A percentile compares a stretch with the other conserved stretches of the same genome.
Evolutionary conservation across 2,888 invertebrate species (phyloP).

Genomic region (Tipula vernalis): DNA sequence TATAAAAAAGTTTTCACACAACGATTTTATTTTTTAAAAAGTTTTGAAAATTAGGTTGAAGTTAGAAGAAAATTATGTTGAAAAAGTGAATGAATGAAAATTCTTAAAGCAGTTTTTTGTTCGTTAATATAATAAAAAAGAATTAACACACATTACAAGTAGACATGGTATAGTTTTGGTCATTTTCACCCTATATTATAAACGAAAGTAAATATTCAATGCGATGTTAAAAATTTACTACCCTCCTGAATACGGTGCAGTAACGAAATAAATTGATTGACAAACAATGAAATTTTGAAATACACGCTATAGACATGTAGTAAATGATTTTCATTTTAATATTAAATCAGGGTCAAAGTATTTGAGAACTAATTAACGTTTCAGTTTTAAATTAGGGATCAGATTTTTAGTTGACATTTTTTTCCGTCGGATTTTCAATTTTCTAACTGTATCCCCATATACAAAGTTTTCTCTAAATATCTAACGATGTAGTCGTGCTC

Average conservation of each 20-base stretch:
- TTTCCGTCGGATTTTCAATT: background rate
- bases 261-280: background rate
- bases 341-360: background rate
- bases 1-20: background rate
- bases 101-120: background rate
- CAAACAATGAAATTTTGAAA: background rate
- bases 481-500: background rate
- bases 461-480: background rate
- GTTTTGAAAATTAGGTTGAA: background rate
- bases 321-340: background rate
- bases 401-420: background rate
- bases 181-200: background rate
- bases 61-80: background rate
- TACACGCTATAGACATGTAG: background rate
- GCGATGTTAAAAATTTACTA: background rate
- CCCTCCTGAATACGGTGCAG: background rate
- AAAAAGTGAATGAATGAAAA: background rate
- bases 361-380: background rate
- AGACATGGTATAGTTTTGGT: background rate
- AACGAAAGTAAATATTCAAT: background rate
- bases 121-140: background rate
- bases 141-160: background rate
- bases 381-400: background rate
- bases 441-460: background rate
- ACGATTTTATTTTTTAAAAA: background rate